Evolutionary conservation across 2,113 vertebrate genomes (phyloP), one percentile per base, ranked within the genome.

Genomic region (Scopus umbretta): DNA sequence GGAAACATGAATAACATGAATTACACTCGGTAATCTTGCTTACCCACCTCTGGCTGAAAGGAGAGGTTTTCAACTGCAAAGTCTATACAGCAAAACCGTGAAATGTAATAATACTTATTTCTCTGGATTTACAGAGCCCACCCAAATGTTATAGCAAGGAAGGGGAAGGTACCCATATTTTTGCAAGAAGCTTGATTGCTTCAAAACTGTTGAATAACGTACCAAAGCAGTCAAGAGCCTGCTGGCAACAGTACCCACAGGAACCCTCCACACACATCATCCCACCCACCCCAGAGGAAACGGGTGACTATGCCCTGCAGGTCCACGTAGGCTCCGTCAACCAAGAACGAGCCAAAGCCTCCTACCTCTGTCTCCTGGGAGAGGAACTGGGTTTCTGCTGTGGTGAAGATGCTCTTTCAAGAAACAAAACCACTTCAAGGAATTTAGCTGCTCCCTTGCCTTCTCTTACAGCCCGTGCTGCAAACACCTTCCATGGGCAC

Each of bases 291-390:
- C 18, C 47, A 42, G 34, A 50, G 50, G 20, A 66, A 49, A 58
- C 0, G 7, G 32, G 32, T 26, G 70, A 16, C 13, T 50, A 1
- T n/a, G 6, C 26, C 65, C 50, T 47, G 36, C 10, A 15, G 27
- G 7, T 29, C 58, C 53, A 13, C 0, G 0, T 5, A 14, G 47
- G 21, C 20, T 61, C 9, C 55, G 47, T 8, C 29, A 58, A 20
- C 29, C 29, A 27, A 38, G 23, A 36, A 11, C 23, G 52, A 17
- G 19, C 8, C 40, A 16, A 38, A 67, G 38, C 18, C 27, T 47
- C 72, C 42, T 36, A 42, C 17, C 9, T 30, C 23, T 30, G 16
- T 34, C 21, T 53, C 25, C 82, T 9, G 19, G 50, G 26, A 67
- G 50, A 17, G 80, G 32, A 80, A 34, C 13, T 30, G 6, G 13